Evolutionary conservation across 2,797 vertebrate genomes (phyloP), one percentile per base, ranked within the genome.

Genomic region (Tapirus indicus): DNA sequence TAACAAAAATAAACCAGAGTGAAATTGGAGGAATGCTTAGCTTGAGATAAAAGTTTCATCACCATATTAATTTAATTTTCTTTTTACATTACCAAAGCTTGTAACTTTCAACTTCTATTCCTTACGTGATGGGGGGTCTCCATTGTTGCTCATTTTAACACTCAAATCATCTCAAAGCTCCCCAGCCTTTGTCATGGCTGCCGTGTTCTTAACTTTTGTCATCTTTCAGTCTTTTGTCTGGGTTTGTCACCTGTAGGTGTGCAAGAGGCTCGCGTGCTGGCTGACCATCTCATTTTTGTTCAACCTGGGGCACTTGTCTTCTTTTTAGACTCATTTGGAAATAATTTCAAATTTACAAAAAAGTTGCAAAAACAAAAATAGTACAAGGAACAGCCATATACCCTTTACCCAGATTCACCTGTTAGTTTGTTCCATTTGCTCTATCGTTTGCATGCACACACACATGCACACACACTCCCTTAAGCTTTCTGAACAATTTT

Each of bases 11-110:
- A 44, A 74, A n/a, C 27, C 1, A 0, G 17, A 25, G 69, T 6
- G 68, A 58, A 16, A 41, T 7, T 9, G 52, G 11, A 71, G 68
- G 52, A 2, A 56, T 5, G 66, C 18, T 27, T 35, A 2, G 2
- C n/a, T 0, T 10, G 5, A 49, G 20, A 49, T 6, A 2, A 44
- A 32, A 2, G 32, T 11, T 10, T 49, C 44, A 52, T 13, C 49
- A 52, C 13, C 4, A 52, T 21, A 27, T n/a, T 49, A 20, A 77
- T 17, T 56, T 44, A 11, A 6, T 69, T 35, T 11, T 44, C 47
- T 56, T 32, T 41, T 23, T 1, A 5, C 0, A 1, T n/a, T 25
- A 9, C 54, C 29, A 14, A 7, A 4, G 10, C 27, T 8, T 2
- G 0, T 41, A 18, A 35, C n/a, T 62, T 72, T 89, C 2, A 44